Conservation (phyloP, 2,888 invertebrate species). For the Agonopterix heracliana region DNA sequence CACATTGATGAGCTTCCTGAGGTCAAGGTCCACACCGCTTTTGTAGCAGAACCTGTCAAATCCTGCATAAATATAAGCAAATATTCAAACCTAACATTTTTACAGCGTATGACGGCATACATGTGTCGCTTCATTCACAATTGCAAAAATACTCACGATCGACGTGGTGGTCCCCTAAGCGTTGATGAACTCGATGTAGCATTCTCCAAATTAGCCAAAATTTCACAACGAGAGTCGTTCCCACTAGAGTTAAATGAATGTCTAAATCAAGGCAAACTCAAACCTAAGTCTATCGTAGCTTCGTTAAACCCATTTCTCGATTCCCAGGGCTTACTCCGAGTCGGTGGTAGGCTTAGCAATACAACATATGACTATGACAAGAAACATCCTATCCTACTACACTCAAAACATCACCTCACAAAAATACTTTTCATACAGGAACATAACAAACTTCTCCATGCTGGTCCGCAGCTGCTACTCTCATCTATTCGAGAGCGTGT, state of each 20-base stretch:
- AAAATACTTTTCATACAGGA: background rate
- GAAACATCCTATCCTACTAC: background rate
- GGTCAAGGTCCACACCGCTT: background rate
- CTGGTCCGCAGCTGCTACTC: slow-evolving; percentile 6
- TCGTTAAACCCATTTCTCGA: background rate
- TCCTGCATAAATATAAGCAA: background rate
- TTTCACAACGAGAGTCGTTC: background rate
- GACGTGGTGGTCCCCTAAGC: background rate
- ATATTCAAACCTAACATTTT: background rate
- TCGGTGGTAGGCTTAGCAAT: slow-evolving; percentile 14
- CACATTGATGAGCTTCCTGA: background rate
- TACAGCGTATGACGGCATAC: background rate
- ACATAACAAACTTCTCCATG: slow-evolving; percentile 2
- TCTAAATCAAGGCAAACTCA: background rate
- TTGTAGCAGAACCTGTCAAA: background rate
- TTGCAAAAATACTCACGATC: background rate
- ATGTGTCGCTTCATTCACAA: background rate
- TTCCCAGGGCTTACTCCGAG: slow-evolving; percentile 8
- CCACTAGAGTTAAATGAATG: background rate
- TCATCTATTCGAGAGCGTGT: background rate
- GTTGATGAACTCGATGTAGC: background rate
- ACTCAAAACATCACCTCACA: background rate
- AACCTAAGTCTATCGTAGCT: background rate
- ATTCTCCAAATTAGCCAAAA: background rate
- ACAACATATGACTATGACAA: slow-evolving; percentile 11